Evolutionary conservation across 2,888 invertebrate genomes (phyloP).

Genomic region (Sinhomidia bicolor): DNA sequence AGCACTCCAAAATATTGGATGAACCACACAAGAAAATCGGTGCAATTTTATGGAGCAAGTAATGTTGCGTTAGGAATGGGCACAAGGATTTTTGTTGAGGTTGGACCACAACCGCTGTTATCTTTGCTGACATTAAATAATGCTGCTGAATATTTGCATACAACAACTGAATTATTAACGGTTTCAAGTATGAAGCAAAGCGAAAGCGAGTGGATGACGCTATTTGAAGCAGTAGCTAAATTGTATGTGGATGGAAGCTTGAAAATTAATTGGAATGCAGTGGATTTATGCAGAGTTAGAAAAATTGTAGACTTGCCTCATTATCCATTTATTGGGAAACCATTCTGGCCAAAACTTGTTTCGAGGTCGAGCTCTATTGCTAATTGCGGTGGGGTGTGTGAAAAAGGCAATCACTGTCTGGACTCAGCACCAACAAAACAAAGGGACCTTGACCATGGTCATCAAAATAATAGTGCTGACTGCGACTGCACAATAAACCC

Average conservation of each 20-base stretch:
- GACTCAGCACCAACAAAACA: too few species aligned
- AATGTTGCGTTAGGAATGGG: background rate
- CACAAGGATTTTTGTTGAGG: background rate
- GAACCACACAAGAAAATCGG: constrained; percentile 61
- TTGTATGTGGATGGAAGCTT: background rate
- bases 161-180: background rate
- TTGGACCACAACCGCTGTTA: constrained; percentile 33
- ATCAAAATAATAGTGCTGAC: too few species aligned
- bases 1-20: constrained; percentile 70
- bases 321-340: constrained; percentile 60
- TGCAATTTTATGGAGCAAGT: constrained; percentile 29
- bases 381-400: too few species aligned
- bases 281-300: background rate
- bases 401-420: too few species aligned
- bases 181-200: background rate
- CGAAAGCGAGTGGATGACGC: background rate
- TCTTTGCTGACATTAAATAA: background rate
- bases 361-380: background rate
- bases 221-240: background rate
- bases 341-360: constrained; percentile 26
- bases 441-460: too few species aligned
- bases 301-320: constrained; percentile 22
- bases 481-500: too few species aligned
- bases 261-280: constrained; percentile 35
- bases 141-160: too few species aligned